Conservation (phyloP, 2,113 vertebrate genomes). For the Ammodytes marinus region DNA sequence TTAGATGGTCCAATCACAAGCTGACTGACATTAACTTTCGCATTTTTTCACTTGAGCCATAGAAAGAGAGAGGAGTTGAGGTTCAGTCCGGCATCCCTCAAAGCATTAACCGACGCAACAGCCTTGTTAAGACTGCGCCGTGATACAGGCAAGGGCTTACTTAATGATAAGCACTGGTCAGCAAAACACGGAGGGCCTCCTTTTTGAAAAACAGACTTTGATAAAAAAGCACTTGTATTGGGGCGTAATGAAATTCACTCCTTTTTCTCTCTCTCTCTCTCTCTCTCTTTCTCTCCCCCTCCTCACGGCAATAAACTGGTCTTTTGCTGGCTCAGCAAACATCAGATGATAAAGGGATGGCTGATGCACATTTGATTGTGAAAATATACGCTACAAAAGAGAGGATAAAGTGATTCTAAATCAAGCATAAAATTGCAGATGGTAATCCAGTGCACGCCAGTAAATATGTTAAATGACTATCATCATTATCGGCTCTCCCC, state of each 20-base stretch:
- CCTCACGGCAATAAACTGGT: conserved; percentile 59
- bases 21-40: neutral
- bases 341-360: conserved; percentile 66
- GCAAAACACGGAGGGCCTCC: conserved; percentile 5
- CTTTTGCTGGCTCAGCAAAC: conserved; percentile 76
- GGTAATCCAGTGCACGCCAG: conserved; percentile 76
- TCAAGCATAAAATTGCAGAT: conserved; percentile 87
- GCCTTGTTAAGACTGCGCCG: conserved; percentile 7
- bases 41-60: neutral
- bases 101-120: neutral
- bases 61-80: neutral
- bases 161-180: conserved; percentile 12
- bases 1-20: neutral
- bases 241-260: conserved; percentile 40
- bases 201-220: conserved; percentile 35
- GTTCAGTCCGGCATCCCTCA: neutral
- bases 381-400: conserved; percentile 70
- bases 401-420: conserved; percentile 80
- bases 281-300: neutral
- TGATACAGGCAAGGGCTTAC: neutral
- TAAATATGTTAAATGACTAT: conserved; percentile 83
- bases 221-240: conserved; percentile 41
- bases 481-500: conserved; percentile 73
- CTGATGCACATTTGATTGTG: conserved; percentile 80
- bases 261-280: conserved; percentile 8